Base-by-base conservation (phyloP, 1,140 invertebrate genomes). In the Archegozetes longisetosus region DNA sequence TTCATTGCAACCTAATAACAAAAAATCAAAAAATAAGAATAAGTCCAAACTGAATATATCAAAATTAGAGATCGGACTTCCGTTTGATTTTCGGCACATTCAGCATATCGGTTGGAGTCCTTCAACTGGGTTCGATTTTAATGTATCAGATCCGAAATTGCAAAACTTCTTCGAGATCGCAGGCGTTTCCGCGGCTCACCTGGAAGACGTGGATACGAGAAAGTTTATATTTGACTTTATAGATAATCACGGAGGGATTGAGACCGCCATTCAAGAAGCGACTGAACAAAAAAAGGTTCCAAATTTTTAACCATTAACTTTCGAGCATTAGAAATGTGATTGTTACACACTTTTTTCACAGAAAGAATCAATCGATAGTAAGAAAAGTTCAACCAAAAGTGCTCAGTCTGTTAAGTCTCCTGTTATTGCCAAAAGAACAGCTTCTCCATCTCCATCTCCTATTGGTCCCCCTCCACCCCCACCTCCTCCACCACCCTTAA, bases 211-310 rank as follows among this genome's bases (percentile, higher is more conserved):
- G 62, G 82, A 84, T n/a, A 95, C 89, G 1, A 75, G 88, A 22
- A 81, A 87, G 59, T 95, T 92, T 70, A 94, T 97, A 69, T 94
- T 94, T 71, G 85, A 92, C 72, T 94, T 95, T 70, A 88, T 95
- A 62, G 81, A 87, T 68, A 76, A 73, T 61, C 77, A 91, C 75
- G 87, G 88, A 40, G 88, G 87, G 22, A 70, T 86, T 24, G 82
- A 84, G 63, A 82, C 82, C 28, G 68, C 77, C 4, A 72, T 73
- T 58, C 32, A 40, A 17, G 65, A 70, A 56, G 25, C n/a, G 20
- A 50, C 27, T 64, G 62, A 53, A 55, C 55, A 55, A 29, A 47
- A 55, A 57, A 48, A 53, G 58, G 60, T 14, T 27, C 2, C 46
- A 48, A n/a, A n/a, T n/a, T n/a, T n/a, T n/a, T n/a, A n/a, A n/a